Evolutionary conservation across 2,797 vertebrate genomes (phyloP).

Genomic region (Crax fasciolata): DNA sequence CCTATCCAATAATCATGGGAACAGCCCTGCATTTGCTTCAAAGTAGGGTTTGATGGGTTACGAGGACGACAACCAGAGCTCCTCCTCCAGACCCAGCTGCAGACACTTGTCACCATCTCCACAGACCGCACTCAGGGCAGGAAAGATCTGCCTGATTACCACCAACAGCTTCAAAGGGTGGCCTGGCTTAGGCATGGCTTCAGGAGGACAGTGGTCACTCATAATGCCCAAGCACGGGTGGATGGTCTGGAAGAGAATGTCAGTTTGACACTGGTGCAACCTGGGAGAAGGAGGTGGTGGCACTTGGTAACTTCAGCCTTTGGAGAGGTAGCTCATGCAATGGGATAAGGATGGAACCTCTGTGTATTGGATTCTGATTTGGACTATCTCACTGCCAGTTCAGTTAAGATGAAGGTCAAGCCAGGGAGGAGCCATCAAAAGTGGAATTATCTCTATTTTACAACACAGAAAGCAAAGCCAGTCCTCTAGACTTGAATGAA

Average conservation of each 20-base stretch:
- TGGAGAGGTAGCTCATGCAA: neutral
- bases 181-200: neutral
- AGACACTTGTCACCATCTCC: neutral
- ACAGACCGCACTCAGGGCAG: neutral
- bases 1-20: neutral
- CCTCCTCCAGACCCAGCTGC: neutral
- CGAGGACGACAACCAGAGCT: neutral
- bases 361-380: neutral
- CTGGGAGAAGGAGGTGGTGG: neutral
- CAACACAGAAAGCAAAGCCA: too few relatives aligned
- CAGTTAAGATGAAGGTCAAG: neutral
- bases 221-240: neutral
- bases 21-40: neutral
- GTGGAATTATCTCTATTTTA: too few relatives aligned
- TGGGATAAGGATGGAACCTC: neutral
- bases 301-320: neutral
- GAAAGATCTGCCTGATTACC: neutral
- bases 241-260: neutral
- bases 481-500: too few relatives aligned
- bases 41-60: neutral
- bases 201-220: neutral
- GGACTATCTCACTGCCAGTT: neutral
- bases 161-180: neutral
- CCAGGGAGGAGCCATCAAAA: neutral
- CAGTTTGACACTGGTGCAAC: neutral